A percentile compares a stretch with the other conserved stretches of the same genome.
Evolutionary conservation across 2,888 invertebrate genomes (phyloP).

Genomic region (Drosophila lutescens): DNA sequence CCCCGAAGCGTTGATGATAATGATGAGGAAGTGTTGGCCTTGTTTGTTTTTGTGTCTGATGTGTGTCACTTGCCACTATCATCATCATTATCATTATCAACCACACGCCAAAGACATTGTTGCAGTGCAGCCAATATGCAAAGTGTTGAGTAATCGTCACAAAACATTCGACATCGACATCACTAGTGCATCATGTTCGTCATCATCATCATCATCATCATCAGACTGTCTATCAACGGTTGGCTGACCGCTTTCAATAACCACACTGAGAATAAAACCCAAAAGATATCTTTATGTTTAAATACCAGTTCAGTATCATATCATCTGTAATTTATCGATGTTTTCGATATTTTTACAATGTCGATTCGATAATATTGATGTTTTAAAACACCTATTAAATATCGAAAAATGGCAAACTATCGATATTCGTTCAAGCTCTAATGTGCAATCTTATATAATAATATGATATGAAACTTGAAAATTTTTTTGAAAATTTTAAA

Average conservation of each 20-base stretch:
- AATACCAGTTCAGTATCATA: background rate
- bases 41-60: slow-evolving; percentile 32
- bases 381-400: no score
- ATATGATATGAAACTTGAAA: no score
- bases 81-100: slow-evolving; percentile 8
- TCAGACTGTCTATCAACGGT: slow-evolving; percentile 17
- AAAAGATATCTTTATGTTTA: no score
- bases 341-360: no score
- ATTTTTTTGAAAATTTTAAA: no score
- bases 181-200: slow-evolving; percentile 11
- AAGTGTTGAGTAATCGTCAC: slow-evolving; percentile 40
- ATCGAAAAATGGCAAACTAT: no score
- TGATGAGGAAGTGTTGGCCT: slow-evolving; percentile 28
- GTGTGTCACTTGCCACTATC: slow-evolving; percentile 31
- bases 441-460: no score
- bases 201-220: slow-evolving; percentile 8
- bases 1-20: slow-evolving; percentile 8
- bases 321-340: background rate
- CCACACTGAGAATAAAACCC: slow-evolving; percentile 1
- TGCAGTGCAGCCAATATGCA: slow-evolving; percentile 28
- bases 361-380: no score
- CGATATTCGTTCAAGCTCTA: no score
- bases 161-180: slow-evolving; percentile 26
- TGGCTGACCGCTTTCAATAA: slow-evolving; percentile 26
- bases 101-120: slow-evolving; percentile 10